Conservation (phyloP, 2,797 vertebrate genomes). For the Cryptoprocta ferox region DNA sequence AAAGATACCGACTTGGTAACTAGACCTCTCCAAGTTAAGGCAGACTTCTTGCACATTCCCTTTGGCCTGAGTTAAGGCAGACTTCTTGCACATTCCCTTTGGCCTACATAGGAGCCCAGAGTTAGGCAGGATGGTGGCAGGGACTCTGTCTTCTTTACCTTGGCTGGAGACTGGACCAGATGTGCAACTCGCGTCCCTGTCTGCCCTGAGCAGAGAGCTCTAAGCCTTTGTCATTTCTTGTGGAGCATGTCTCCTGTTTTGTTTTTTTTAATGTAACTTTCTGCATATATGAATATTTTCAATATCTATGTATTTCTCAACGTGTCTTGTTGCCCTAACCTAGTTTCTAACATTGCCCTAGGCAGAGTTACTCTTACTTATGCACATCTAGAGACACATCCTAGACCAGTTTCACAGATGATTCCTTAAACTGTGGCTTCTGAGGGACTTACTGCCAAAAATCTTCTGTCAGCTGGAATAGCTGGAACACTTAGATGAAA, state of each 20-base stretch:
- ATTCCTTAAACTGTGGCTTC: not conserved
- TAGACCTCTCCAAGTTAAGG: not conserved
- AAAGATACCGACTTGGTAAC: not conserved
- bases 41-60: not conserved
- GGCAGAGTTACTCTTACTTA: not conserved
- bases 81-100: not conserved
- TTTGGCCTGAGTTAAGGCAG: not conserved
- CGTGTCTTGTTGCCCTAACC: not conserved
- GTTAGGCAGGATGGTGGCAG: not conserved
- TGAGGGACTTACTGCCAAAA: not conserved
- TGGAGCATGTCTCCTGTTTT: not conserved
- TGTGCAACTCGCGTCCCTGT: not conserved
- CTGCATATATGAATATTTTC: not conserved
- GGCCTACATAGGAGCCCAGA: not conserved
- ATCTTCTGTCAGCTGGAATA: not conserved
- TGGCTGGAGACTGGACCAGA: not conserved
- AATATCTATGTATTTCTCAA: not conserved
- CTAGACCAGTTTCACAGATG: not conserved
- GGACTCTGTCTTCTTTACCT: not conserved
- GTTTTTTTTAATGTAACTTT: not conserved
- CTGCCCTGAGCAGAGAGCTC: not conserved
- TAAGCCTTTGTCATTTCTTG: not conserved
- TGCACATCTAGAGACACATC: not conserved
- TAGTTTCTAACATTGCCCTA: not conserved
- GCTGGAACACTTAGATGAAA: not conserved